Evolutionary conservation across 2,113 vertebrate species (phyloP), one percentile per base, ranked within the genome.

Genomic region (Dermatemys mawii): DNA sequence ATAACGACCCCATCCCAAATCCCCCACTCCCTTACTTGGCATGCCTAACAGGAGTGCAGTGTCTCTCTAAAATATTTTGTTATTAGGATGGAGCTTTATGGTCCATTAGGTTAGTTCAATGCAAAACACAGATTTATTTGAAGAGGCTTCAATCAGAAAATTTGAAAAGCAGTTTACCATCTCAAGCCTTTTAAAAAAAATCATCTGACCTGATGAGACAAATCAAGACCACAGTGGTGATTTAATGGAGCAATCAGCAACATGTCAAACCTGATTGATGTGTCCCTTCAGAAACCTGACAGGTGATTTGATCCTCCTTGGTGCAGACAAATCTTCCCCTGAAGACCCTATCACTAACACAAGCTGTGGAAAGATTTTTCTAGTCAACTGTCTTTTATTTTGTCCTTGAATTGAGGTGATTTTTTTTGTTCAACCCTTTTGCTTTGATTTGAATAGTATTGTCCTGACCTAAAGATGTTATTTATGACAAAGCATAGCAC

Each of bases 231-330:
- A 95, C 87, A 82, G 53, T 88, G 63, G 93, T 97, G 98, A 98
- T 98, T 98, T 98, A 98, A 98, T 96, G 92, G 94, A 97, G 94
- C 95, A 98, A 98, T 98, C 98, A 98, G 89, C 93, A 96, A 87
- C 44, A 50, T 98, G 98, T 98, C 98, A 98, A 92, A 97, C 91
- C 84, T 98, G 97, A 99, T 95, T 97, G 97, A 98, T 98, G 91
- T 80, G 70, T 96, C 94, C 63, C 90, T 97, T 98, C 93, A 94
- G 84, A 95, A 95, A 83, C 35, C n/a, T 98, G 94, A 95, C 96
- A 97, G 92, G 96, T 96, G 97, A 97, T 97, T 98, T 97, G 96
- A 97, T 97, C 97, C 96, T 93, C 97, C 95, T 95, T 94, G 94
- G 93, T 54, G 79, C 95, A 97, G 97, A 98, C 91, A 96, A 98